Evolutionary conservation across 2,113 vertebrate genomes (phyloP), one percentile per base, ranked within the genome.

Genomic region (Crotophaga sulcirostris): DNA sequence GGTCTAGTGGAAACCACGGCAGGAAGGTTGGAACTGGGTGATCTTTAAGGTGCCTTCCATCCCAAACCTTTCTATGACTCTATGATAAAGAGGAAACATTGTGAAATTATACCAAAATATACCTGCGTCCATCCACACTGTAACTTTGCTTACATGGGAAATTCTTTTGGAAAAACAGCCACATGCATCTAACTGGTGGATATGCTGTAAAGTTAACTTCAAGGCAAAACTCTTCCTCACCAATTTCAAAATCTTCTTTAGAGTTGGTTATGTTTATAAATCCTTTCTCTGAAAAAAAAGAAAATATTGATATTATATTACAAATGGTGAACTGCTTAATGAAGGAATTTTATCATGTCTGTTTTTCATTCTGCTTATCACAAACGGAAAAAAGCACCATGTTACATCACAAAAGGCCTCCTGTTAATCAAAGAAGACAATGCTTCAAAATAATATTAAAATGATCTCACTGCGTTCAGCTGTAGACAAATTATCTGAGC

Each of bases 111-210:
- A 86, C 11, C 7, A 62, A 89, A 85, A 67, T 63, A 70, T 84
- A 98, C 98, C 98, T 98, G 96, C 3, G 95, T 60, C 96, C 96
- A 55, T 98, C 96, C 28, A 91, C 36, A 16, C 90, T 97, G 79
- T 86, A 87, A n/a, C 55, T 96, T 88, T 97, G 97, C 36, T 95
- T 59, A 94, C 98, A 98, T 28, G 98, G 97, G 94, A 98, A 98
- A 0, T 81, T 73, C 62, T 96, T 97, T 34, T 72, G 26, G 21
- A 97, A 97, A 97, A 96, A 98, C 14, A 98, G 94, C 99, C 99
- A 99, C 7, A 81, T 90, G 59, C 99, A 99, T 68, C 97, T 96
- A 58, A 98, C 98, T 64, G 97, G 94, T 58, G 98, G 99, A 67
- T 98, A 98, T 19, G 99, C 98, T 90, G 96, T 98, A 70, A 99